Base-by-base conservation (phyloP, 30 jellyfish, hydroid and myxozoan species). In the Sanderia malayensis region DNA sequence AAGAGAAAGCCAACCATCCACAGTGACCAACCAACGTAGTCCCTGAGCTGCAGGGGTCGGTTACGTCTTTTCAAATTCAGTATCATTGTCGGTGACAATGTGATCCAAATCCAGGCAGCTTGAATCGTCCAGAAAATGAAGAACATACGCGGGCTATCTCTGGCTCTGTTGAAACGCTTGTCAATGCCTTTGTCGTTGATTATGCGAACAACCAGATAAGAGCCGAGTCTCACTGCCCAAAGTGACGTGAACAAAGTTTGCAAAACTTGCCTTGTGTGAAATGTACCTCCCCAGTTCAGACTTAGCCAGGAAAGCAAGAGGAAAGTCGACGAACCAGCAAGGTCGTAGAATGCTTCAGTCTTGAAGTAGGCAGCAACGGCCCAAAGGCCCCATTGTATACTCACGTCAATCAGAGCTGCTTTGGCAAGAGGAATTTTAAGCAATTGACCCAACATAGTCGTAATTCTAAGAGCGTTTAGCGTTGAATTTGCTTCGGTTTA, bases 151-250 rank as follows among this genome's bases (percentile, higher is more conserved):
- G 95, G 95, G 23, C 61, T 90, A 69, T 70, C 85, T 44, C 93
- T 61, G n/a, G 81, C 94, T 18, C 90, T 84, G 70, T 89, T 77
- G 79, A 90, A 90, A 8, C 97, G 89, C 73, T 92, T 83, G 76
- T 90, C 97, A 25, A 71, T 69, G 44, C 97, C 97, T 55, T 74
- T 72, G 30, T 68, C 86, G 46, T 83, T 53, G 77, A 90, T 71
- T 22, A 95, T 78, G 23, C 96, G 53, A 8, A 78, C 82, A 72
- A 90, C 83, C 46, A 90, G 63, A 65, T 76, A 77, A 4, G 97
- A 83, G 4, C 97, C 97, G 10, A 90, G 86, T 27, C 97, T 79
- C 31, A 83, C 59, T 3, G 97, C 92, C 97, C 97, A 90, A 8
- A 82, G 81, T 19, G 95, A 82, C 37, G 81, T 82, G 58, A 91